phyloP scores from a whole-genome alignment of 2,113 vertebrate genomes.

The Bubo bubo region DNA sequence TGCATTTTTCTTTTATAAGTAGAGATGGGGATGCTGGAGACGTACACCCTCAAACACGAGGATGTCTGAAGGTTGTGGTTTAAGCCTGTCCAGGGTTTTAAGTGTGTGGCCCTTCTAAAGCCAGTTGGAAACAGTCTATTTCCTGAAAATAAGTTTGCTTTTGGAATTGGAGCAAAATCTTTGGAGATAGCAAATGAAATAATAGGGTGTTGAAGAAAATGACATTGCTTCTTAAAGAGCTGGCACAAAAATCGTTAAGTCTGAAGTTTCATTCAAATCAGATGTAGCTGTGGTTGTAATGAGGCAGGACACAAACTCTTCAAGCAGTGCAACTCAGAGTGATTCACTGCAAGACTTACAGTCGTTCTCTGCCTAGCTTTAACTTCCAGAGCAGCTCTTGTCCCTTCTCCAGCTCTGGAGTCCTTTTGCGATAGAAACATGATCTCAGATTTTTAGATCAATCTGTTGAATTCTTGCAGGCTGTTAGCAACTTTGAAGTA shows the following conservation, averaged over 20 bases:
- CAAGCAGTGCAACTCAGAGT: neutral
- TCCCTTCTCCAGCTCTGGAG: neutral
- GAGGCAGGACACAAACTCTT: neutral
- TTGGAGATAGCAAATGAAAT: conserved; percentile 76
- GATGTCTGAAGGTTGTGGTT: neutral
- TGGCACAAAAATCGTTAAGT: conserved; percentile 70
- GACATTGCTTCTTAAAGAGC: conserved; percentile 70
- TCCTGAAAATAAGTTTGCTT: conserved; percentile 77
- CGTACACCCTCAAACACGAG: neutral
- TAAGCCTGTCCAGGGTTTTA: neutral
- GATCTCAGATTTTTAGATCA: neutral
- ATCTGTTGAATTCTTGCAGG: neutral
- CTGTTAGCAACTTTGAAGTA: neutral
- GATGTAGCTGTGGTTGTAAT: conserved; percentile 65
- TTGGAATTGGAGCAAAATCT: conserved; percentile 72
- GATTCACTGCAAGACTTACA: neutral
- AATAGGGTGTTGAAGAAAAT: conserved; percentile 76
- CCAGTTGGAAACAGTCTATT: conserved; percentile 77
- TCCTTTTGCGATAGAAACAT: neutral
- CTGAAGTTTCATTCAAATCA: conserved; percentile 78
- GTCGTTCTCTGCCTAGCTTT: neutral
- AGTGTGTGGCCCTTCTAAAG: conserved; percentile 54
- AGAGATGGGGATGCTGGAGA: neutral
- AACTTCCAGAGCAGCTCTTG: neutral
- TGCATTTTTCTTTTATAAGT: neutral